These are phyloP conservation scores for Cryptus armator DNA, from an alignment of 2,888 invertebrate species.

Conservation along the genomic window DNA sequence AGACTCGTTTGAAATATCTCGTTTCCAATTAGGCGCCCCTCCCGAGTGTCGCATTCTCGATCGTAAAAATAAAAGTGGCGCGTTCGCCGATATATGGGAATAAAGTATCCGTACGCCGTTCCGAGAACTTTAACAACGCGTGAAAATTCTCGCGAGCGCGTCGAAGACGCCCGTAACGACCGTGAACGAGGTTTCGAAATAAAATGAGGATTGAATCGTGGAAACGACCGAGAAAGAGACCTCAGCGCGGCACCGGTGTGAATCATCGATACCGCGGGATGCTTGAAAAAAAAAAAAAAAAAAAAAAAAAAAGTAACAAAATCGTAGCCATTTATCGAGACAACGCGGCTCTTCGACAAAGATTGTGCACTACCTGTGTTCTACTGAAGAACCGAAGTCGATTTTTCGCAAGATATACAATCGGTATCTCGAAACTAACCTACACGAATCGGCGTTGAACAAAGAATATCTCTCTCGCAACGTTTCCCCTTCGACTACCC, in stretches of 20 bases:
- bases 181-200: slow-evolving; percentile 50
- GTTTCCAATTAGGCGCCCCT: slow-evolving; percentile 56
- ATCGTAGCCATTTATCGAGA: slow-evolving; percentile 2
- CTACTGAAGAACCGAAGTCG: not conserved
- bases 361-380: slow-evolving; percentile 13
- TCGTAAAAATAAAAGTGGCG: slow-evolving; percentile 59
- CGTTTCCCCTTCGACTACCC: slow-evolving; percentile 16
- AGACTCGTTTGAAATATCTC: slow-evolving; percentile 39
- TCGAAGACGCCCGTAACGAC: slow-evolving; percentile 22
- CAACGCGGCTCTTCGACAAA: not conserved
- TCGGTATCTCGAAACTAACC: not conserved
- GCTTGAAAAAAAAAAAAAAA: not conserved
- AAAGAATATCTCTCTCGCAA: not conserved
- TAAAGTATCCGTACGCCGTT: slow-evolving; percentile 30
- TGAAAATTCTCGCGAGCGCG: slow-evolving; percentile 35
- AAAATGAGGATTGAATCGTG: slow-evolving; percentile 60
- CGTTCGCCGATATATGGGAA: slow-evolving; percentile 43
- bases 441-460: slow-evolving; percentile 18
- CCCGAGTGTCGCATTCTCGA: slow-evolving; percentile 38
- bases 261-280: slow-evolving; percentile 35
- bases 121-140: slow-evolving; percentile 24
- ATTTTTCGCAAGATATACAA: slow-evolving; percentile 8
- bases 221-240: slow-evolving; percentile 46
- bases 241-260: slow-evolving; percentile 6
- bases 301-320: no score